Conservation (phyloP, 2,888 invertebrate genomes). For the Drosophila villosipedis region DNA sequence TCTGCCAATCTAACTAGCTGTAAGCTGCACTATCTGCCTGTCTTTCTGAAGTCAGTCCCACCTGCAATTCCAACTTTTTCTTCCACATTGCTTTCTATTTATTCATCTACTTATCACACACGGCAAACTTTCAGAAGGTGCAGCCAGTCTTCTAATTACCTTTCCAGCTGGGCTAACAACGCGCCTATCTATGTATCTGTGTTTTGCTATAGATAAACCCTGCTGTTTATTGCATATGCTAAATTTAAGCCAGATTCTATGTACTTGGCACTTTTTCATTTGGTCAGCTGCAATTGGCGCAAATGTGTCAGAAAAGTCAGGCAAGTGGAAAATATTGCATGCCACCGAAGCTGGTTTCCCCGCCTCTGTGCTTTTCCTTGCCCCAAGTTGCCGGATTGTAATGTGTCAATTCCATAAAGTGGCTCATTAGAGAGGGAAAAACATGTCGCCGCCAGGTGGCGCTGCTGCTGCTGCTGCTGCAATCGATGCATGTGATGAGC, state of each 20-base stretch:
- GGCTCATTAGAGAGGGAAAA: slow-evolving; percentile 71
- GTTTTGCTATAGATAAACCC: slow-evolving; percentile 32
- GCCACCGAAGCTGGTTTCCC: slow-evolving; percentile 15
- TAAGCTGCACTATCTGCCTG: neutral
- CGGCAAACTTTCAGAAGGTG: slow-evolving; percentile 27
- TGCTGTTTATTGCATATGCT: slow-evolving; percentile 16
- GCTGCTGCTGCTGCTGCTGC: slow-evolving; percentile 20
- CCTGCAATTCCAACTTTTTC: neutral
- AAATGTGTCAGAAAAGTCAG: slow-evolving; percentile 67
- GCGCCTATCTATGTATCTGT: slow-evolving; percentile 24
- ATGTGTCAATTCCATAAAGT: slow-evolving; percentile 80
- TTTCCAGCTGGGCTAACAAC: slow-evolving; percentile 52
- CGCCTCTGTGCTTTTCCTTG: slow-evolving; percentile 14
- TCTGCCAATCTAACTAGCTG: neutral
- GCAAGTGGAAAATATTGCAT: slow-evolving; percentile 69
- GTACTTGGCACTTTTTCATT: slow-evolving; percentile 32
- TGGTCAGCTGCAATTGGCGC: slow-evolving; percentile 25
- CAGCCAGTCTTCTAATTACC: slow-evolving; percentile 38
- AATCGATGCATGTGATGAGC: slow-evolving; percentile 44
- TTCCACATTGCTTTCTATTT: slow-evolving; percentile 7
- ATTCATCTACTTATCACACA: slow-evolving; percentile 7
- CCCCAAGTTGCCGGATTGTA: slow-evolving; percentile 76
- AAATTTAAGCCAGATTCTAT: slow-evolving; percentile 22
- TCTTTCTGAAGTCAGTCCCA: neutral
- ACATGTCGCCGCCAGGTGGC: slow-evolving; percentile 17